phyloP scores from a whole-genome alignment of 2,113 vertebrate genomes.

The Oxygymnocypris stewartii region DNA sequence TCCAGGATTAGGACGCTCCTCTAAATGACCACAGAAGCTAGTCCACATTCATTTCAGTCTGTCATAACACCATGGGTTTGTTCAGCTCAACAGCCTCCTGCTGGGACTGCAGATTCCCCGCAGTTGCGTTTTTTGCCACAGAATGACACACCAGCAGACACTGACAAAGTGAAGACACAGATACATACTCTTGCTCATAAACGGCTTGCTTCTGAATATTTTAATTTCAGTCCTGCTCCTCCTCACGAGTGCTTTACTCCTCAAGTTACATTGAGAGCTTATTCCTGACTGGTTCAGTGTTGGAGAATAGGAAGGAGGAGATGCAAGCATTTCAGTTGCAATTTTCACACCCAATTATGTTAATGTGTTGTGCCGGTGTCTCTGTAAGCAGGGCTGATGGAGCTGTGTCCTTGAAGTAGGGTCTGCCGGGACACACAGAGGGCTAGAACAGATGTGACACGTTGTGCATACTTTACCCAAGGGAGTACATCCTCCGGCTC shows the following conservation, averaged over 20 bases:
- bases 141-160: constrained; percentile 24
- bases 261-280: not conserved
- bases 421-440: not conserved
- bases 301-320: not conserved
- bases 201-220: constrained; percentile 2
- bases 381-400: constrained; percentile 33
- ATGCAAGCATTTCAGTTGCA: constrained; percentile 43
- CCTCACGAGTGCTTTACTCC: not conserved
- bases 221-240: not conserved
- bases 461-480: constrained; percentile 37
- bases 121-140: constrained; percentile 26
- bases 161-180: constrained; percentile 27
- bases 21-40: constrained; percentile 41
- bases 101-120: constrained; percentile 33
- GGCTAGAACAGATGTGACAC: constrained; percentile 38
- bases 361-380: constrained; percentile 38
- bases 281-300: not conserved
- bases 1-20: not conserved
- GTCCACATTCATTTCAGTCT: constrained; percentile 46
- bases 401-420: constrained; percentile 51
- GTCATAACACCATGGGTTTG: constrained; percentile 43
- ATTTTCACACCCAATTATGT: constrained; percentile 56
- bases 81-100: constrained; percentile 28
- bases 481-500: constrained; percentile 36
- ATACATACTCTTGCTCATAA: constrained; percentile 27